phyloP scores from a whole-genome alignment of 2,797 vertebrate species.

The Phataginus tricuspis region DNA sequence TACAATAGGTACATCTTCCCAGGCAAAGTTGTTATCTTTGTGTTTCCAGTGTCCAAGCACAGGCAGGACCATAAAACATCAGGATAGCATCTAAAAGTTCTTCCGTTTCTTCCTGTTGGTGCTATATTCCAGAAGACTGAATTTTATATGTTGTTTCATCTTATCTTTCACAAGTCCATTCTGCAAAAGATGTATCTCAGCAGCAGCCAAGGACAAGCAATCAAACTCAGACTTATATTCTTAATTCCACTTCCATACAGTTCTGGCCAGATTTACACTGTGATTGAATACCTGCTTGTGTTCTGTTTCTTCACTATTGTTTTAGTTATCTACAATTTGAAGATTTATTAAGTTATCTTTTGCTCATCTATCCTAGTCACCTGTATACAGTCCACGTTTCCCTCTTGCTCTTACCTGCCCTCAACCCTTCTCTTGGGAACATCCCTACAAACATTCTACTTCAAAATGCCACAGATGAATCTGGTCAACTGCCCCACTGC shows the following conservation, averaged over 20 bases:
- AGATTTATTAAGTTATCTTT: not conserved
- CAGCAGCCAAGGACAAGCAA: not conserved
- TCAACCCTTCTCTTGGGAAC: not conserved
- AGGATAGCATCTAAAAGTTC: not conserved
- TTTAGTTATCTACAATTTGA: not conserved
- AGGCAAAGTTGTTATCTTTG: not conserved
- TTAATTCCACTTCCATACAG: not conserved
- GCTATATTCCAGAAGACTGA: not conserved
- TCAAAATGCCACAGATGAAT: not conserved
- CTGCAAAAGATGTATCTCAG: not conserved
- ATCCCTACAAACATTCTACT: not conserved
- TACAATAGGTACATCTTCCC: not conserved
- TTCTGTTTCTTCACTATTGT: not conserved
- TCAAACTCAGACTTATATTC: not conserved
- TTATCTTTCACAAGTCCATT: slow-evolving; percentile 24
- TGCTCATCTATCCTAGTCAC: not conserved
- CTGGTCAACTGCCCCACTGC: not conserved
- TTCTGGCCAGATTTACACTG: not conserved
- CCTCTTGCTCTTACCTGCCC: not conserved
- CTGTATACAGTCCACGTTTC: not conserved
- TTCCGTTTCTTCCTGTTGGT: not conserved
- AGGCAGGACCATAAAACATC: not conserved
- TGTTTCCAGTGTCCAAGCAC: not conserved
- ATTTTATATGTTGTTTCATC: slow-evolving; percentile 7
- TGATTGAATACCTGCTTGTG: not conserved